Percentiles rank a stretch among this genome's conserved stretches.
Evolutionary conservation across 2,113 vertebrate species (phyloP).

Genomic region (Channa maculata): DNA sequence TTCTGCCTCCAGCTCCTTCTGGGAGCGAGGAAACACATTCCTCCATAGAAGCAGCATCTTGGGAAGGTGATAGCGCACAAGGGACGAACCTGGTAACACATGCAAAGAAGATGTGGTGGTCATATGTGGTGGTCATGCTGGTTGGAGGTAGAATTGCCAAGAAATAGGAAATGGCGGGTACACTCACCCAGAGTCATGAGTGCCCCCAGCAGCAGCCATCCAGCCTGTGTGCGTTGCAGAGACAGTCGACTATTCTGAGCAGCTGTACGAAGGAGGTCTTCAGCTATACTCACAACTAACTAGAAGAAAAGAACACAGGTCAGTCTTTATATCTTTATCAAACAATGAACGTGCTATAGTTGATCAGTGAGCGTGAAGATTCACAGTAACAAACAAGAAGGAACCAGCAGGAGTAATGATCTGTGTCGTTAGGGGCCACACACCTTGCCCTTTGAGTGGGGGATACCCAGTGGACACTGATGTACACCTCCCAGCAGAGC

Average conservation of each 20-base stretch:
- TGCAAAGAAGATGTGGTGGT: neutral
- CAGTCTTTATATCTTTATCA: neutral
- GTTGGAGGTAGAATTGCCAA: neutral
- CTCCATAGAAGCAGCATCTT: constrained; percentile 98
- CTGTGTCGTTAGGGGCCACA: constrained; percentile 21
- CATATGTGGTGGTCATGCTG: neutral
- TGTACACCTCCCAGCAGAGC: constrained; percentile 96
- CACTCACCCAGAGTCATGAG: constrained; percentile 95
- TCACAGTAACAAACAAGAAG: neutral
- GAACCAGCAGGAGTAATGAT: neutral
- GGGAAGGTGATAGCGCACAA: constrained; percentile 96
- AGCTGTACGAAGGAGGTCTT: constrained; percentile 95
- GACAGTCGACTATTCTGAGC: constrained; percentile 97
- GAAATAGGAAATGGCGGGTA: neutral
- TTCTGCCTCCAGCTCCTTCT: constrained; percentile 97
- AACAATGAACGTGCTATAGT: neutral
- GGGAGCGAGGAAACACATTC: constrained; percentile 97
- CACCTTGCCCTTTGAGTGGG: constrained; percentile 98
- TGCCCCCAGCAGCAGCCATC: constrained; percentile 97
- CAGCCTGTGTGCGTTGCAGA: constrained; percentile 95
- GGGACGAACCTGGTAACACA: constrained; percentile 87
- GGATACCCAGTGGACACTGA: constrained; percentile 96
- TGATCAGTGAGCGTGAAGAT: neutral
- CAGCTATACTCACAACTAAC: constrained; percentile 98
- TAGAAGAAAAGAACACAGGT: constrained; percentile 64